These are phyloP conservation scores for Pseudocheirus occidentalis DNA, from an alignment of 2,797 vertebrate species.

Conservation along the genomic window DNA sequence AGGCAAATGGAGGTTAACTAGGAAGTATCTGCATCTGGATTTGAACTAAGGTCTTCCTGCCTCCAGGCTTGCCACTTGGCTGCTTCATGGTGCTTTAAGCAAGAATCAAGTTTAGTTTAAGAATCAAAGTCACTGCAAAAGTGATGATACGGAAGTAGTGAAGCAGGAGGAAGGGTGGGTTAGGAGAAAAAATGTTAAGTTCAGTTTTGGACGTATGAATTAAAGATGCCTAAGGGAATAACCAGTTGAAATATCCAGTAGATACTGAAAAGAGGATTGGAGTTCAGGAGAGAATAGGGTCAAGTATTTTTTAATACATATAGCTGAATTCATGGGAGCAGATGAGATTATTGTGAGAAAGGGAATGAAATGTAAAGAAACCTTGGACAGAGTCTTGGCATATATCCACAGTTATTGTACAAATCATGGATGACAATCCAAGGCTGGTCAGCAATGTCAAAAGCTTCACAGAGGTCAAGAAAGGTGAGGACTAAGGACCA, in stretches of 20 bases:
- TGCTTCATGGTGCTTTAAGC: background rate
- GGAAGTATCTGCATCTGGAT: background rate
- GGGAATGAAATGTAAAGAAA: background rate
- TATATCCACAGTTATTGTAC: background rate
- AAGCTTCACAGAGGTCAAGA: background rate
- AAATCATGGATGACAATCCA: background rate
- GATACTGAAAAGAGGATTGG: background rate
- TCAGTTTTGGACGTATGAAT: background rate
- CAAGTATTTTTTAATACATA: background rate
- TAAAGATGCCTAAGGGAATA: background rate
- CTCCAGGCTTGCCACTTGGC: background rate
- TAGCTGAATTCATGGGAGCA: background rate
- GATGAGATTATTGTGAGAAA: background rate
- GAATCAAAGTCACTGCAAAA: background rate
- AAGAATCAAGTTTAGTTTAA: too few relatives aligned
- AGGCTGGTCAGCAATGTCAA: background rate
- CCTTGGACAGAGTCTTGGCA: background rate
- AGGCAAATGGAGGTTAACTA: background rate
- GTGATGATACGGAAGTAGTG: background rate
- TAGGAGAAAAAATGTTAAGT: background rate
- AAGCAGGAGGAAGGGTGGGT: background rate
- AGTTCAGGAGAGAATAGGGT: background rate
- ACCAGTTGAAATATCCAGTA: background rate
- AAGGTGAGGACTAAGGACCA: background rate
- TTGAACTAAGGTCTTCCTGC: background rate